Conservation (phyloP, 2,797 vertebrate genomes). For the Melanotaenia boesemani region DNA sequence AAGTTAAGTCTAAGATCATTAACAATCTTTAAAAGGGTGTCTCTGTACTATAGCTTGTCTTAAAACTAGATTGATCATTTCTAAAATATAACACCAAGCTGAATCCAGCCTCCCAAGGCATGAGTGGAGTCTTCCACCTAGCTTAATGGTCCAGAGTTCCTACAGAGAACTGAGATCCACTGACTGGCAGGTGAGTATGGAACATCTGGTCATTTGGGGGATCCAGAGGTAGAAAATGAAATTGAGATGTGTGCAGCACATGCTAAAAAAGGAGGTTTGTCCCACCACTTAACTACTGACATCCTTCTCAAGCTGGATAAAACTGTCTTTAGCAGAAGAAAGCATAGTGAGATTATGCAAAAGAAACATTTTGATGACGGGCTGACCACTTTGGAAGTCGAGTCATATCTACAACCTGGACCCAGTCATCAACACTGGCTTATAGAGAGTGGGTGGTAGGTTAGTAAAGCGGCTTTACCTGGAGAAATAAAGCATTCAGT, state of each 20-base stretch:
- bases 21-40: too few relatives aligned
- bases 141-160: neutral
- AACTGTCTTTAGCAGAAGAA: neutral
- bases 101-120: neutral
- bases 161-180: neutral
- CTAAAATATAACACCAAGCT: slow-evolving; percentile 1
- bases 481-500: slow-evolving; percentile 9
- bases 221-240: neutral
- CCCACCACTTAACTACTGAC: neutral
- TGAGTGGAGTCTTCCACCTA: neutral
- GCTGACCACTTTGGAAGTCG: too few relatives aligned
- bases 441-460: neutral
- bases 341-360: neutral
- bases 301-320: neutral
- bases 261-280: neutral
- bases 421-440: neutral
- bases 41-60: too few relatives aligned
- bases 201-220: too few relatives aligned
- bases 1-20: too few relatives aligned
- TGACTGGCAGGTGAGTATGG: neutral
- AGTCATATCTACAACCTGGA: neutral
- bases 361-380: too few relatives aligned
- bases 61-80: too few relatives aligned
- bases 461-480: slow-evolving; percentile 1
- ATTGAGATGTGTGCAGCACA: neutral